These are phyloP conservation scores for Bombus pascuorum DNA, from an alignment of 1,140 invertebrate species.

Conservation along the genomic window DNA sequence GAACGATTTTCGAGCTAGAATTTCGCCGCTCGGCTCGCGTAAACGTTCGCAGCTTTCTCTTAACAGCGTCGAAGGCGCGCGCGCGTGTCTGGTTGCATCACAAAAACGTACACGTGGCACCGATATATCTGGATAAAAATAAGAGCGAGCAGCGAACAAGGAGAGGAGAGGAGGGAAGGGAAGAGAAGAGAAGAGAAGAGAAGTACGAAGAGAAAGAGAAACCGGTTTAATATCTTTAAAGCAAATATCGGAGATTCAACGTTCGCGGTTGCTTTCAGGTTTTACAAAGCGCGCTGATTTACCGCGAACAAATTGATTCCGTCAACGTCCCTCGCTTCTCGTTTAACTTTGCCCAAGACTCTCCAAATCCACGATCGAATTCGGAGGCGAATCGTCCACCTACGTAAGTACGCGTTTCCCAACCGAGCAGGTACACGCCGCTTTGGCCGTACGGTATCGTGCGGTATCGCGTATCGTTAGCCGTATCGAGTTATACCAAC, in stretches of 20 bases:
- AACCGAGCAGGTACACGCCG: background rate
- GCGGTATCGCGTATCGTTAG: background rate
- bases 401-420: background rate
- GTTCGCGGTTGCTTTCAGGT: background rate
- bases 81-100: no score
- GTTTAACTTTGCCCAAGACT: background rate
- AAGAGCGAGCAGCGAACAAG: conserved; percentile 6
- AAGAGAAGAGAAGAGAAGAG: background rate
- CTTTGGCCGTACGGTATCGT: background rate
- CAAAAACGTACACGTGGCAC: conserved; percentile 12
- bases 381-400: background rate
- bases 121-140: conserved; percentile 26
- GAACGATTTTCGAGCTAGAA: conserved; percentile 24
- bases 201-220: conserved; percentile 5
- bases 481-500: background rate
- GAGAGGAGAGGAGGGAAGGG: background rate
- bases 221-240: conserved; percentile 23
- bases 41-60: conserved; percentile 55
- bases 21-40: conserved; percentile 37
- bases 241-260: background rate
- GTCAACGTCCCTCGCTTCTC: background rate
- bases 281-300: background rate
- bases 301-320: background rate
- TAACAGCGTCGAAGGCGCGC: background rate
- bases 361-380: background rate